Base-by-base conservation (phyloP, 2,113 vertebrate species). In the Pelecanus crispus region DNA sequence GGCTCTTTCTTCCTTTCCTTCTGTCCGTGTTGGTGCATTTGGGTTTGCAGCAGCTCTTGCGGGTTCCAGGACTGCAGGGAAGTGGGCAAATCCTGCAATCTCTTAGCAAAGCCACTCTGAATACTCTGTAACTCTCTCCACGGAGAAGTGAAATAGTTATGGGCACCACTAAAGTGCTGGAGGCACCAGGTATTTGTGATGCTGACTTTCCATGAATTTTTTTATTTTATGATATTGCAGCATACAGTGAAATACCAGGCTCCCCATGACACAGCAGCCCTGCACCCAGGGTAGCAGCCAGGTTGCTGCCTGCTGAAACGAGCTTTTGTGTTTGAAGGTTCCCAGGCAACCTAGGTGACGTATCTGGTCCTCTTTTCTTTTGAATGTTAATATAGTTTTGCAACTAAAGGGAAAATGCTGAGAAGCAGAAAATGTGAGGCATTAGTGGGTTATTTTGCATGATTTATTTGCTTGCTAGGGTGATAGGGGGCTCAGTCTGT, bases 111-210 rank as follows among this genome's bases (percentile, higher is more conserved):
- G 32, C 8, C 17, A 1, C 49, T 50, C 22, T 45, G 47, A 55
- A 36, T 13, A 10, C 32, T 50, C 24, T 65, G 50, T 28, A 62
- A 62, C 21, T 58, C 20, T 31, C 34, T 71, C 34, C 29, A 24
- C 0, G 1, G 38, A 79, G 47, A 40, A 53, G 8, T 10, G 12
- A 71, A 66, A 90, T 67, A 9, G 18, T 61, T 71, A 42, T 0
- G 2, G 29, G 24, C 38, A 45, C 17, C 12, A 7, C 29, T 55
- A 42, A 68, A 73, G 52, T 31, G 16, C 45, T 74, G 45, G 28
- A 62, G 34, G 28, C 24, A 74, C 9, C 28, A 20, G 24, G 17
- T 74, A 13, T 63, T 92, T 79, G 56, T 45, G 75, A 34, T 17
- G 22, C 20, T 78, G 36, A 53, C 45, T 8, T 79, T 26, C 78